Evolutionary conservation across 1,140 invertebrate genomes (phyloP).

Genomic region (Ruditapes philippinarum): DNA sequence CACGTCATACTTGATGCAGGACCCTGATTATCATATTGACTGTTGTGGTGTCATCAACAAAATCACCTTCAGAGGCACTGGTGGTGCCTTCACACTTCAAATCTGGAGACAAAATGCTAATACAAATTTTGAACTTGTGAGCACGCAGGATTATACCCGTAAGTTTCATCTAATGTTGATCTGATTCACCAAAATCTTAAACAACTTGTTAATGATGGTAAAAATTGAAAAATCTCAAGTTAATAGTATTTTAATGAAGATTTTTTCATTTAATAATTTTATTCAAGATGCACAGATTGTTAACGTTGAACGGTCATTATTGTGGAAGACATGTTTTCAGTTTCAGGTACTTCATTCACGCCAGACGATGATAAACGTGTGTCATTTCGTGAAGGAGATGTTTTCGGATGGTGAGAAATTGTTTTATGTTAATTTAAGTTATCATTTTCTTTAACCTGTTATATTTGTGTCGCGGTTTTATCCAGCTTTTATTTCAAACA

Average conservation of each 20-base stretch:
- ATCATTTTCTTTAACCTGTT: too few relatives aligned
- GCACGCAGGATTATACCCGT: slow-evolving; percentile 10
- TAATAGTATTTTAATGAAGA: too few relatives aligned
- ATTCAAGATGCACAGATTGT: too few relatives aligned
- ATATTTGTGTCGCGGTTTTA: too few relatives aligned
- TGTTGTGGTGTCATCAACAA: slow-evolving; percentile 43
- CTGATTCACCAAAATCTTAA: too few relatives aligned
- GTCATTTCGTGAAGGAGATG: slow-evolving; percentile 54
- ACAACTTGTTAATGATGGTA: too few relatives aligned
- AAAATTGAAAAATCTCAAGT: too few relatives aligned
- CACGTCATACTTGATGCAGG: slow-evolving; percentile 29
- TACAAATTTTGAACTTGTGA: slow-evolving; percentile 9
- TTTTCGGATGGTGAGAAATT: slow-evolving; percentile 48
- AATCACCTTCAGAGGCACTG: background rate
- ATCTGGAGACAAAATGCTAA: slow-evolving; percentile 35
- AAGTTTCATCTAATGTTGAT: background rate
- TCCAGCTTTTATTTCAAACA: too few relatives aligned
- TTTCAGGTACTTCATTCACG: background rate
- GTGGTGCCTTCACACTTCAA: background rate
- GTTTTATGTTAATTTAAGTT: too few relatives aligned
- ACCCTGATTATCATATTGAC: background rate
- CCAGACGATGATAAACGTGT: background rate
- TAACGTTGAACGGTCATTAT: too few relatives aligned
- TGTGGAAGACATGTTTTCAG: background rate
- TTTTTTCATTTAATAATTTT: too few relatives aligned